Percentiles rank a stretch among this genome's conserved stretches.
phyloP scores from a whole-genome alignment of 2,888 invertebrate genomes.

The Caprella mutica region DNA sequence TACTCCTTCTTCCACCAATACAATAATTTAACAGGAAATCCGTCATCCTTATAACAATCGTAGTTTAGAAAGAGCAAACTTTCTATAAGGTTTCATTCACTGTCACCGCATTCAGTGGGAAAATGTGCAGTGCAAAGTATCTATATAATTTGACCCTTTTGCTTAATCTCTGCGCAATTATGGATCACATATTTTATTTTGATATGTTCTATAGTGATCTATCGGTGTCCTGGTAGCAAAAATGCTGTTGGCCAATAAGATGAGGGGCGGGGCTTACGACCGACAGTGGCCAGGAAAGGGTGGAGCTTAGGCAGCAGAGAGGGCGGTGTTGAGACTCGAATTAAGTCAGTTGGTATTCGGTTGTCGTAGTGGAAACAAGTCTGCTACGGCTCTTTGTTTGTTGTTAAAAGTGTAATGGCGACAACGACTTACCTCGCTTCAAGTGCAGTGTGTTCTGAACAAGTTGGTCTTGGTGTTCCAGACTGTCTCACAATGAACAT shows the following conservation, averaged over 20 bases:
- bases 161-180: no score
- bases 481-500: constrained; percentile 35
- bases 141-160: no score
- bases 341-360: constrained; percentile 4
- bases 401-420: constrained; percentile 29
- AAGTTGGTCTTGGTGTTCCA: constrained; percentile 34
- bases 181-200: no score
- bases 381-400: constrained; percentile 2
- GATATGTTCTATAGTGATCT: no score
- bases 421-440: constrained; percentile 34
- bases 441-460: constrained; percentile 35
- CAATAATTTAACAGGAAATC: no score
- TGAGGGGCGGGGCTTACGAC: neutral
- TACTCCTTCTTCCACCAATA: no score
- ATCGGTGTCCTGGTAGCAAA: constrained; percentile 10
- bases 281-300: neutral
- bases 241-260: constrained; percentile 3
- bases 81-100: no score
- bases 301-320: constrained; percentile 1
- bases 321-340: neutral
- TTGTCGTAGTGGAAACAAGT: constrained; percentile 7
- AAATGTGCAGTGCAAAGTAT: no score
- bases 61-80: no score
- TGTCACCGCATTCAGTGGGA: no score
- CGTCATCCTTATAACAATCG: no score